phyloP scores from a whole-genome alignment of 2,797 vertebrate species.

The Prunella strophiata region DNA sequence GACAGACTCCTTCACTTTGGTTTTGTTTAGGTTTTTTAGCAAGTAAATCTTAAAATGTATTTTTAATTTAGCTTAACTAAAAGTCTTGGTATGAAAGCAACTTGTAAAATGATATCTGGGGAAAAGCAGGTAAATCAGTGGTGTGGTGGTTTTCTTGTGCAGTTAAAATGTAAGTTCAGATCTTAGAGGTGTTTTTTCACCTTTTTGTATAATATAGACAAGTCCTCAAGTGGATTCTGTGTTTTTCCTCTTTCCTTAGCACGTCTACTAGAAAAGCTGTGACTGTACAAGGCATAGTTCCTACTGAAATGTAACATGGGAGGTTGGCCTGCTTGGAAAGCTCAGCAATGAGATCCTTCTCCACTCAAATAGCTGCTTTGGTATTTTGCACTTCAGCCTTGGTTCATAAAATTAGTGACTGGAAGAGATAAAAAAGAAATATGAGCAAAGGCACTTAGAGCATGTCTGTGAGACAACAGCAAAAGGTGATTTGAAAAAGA shows the following conservation, averaged over 20 bases:
- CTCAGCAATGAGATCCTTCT: neutral
- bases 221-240: neutral
- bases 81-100: neutral
- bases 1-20: neutral
- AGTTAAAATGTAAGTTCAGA: neutral
- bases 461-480: neutral
- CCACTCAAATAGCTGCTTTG: neutral
- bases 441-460: neutral
- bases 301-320: neutral
- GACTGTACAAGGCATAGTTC: neutral
- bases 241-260: neutral
- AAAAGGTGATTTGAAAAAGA: neutral
- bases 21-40: neutral
- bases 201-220: neutral
- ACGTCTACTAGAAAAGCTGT: rapidly evolving
- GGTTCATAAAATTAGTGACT: neutral
- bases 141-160: neutral
- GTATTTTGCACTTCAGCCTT: neutral
- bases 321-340: neutral
- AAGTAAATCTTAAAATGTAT: conserved; percentile 11
- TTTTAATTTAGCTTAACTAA: conserved; percentile 3
- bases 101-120: neutral
- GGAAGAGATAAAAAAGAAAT: neutral
- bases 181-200: neutral
- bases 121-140: neutral